Percentiles rank a stretch among this genome's conserved stretches.
Evolutionary conservation across 2,113 vertebrate genomes (phyloP).

Genomic region (Microtus oregoni): DNA sequence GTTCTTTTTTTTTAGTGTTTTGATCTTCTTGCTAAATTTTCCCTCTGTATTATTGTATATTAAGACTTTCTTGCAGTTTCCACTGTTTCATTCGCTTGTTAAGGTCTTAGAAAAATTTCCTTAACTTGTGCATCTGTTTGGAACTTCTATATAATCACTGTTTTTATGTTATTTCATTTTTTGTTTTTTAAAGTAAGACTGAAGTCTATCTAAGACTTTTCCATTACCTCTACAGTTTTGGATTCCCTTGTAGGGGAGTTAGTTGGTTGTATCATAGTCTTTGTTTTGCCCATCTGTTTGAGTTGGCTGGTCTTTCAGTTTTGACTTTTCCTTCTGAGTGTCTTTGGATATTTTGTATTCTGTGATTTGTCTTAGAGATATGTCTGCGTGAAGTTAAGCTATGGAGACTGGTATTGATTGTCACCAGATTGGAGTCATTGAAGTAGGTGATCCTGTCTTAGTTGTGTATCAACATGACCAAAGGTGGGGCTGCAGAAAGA

Average conservation of each 20-base stretch:
- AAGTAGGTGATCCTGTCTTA: neutral
- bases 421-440: neutral
- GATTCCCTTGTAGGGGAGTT: neutral
- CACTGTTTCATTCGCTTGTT: neutral
- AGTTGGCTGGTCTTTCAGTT: neutral
- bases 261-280: neutral
- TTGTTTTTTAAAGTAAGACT: neutral
- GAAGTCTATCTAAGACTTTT: neutral
- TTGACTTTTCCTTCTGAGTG: neutral
- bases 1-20: neutral
- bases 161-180: neutral
- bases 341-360: neutral
- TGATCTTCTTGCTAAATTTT: neutral
- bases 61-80: neutral
- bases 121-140: neutral
- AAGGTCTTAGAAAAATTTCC: neutral
- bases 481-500: neutral
- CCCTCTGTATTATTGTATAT: neutral
- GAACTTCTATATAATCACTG: neutral
- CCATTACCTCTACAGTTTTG: neutral
- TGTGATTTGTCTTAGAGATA: neutral
- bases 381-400: neutral
- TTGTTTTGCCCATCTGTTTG: neutral
- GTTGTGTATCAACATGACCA: neutral
- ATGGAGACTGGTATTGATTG: neutral